phyloP scores from a whole-genome alignment of 2,888 invertebrate genomes.

The Uloborus plumipes region DNA sequence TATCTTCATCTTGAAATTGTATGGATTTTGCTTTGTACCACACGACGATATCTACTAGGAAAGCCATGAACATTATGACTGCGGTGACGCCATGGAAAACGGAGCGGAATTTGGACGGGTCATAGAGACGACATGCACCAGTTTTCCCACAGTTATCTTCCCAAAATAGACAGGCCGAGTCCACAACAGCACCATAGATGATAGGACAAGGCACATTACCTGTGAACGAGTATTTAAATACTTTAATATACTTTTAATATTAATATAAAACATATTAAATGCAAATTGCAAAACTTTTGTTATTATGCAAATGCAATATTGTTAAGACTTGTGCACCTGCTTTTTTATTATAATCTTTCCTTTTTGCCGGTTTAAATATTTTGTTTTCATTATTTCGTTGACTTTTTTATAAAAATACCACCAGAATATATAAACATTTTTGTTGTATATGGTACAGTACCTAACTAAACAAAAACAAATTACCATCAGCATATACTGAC shows the following conservation, averaged over 20 bases:
- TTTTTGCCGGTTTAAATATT: too few relatives aligned
- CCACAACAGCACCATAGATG: constrained; percentile 91
- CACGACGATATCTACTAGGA: constrained; percentile 88
- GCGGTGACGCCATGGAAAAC: constrained; percentile 89
- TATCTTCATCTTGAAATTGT: constrained; percentile 77
- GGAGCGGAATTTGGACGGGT: constrained; percentile 84
- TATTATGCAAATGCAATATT: too few relatives aligned
- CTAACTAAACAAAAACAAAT: too few relatives aligned
- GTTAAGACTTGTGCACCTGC: too few relatives aligned
- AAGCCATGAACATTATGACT: constrained; percentile 86
- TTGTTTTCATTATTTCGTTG: too few relatives aligned
- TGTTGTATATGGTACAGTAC: too few relatives aligned
- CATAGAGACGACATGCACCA: constrained; percentile 90
- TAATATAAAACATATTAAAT: too few relatives aligned
- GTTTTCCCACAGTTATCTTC: constrained; percentile 82
- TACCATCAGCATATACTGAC: too few relatives aligned
- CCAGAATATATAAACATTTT: too few relatives aligned
- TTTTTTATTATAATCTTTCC: too few relatives aligned
- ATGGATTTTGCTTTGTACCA: constrained; percentile 91
- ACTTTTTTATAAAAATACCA: too few relatives aligned
- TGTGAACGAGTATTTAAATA: constrained; percentile 67
- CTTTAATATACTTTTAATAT: constrained; percentile 22
- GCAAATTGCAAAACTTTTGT: too few relatives aligned
- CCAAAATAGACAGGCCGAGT: constrained; percentile 90
- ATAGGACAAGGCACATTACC: constrained; percentile 95